A percentile compares a stretch with the other conserved stretches of the same genome.
Conservation (phyloP, 2,888 invertebrate species). For the Seira musarum region DNA sequence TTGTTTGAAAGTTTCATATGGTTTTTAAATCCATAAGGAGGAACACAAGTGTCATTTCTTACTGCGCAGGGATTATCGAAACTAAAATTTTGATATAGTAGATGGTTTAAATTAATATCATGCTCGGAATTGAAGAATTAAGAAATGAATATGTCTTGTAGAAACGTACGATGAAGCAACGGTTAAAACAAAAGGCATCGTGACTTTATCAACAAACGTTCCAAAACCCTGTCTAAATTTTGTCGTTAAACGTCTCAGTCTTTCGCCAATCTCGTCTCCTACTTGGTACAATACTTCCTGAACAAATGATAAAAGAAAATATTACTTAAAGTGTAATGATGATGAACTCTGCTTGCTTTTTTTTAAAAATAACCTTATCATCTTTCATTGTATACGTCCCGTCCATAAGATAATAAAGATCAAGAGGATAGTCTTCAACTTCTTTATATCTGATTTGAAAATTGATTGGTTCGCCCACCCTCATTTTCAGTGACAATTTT, state of each 20-base stretch:
- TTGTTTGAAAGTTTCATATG: conserved; percentile 38
- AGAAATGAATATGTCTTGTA: no score
- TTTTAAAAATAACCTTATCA: conserved; percentile 48
- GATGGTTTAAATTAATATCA: no score
- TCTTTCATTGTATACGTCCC: conserved; percentile 55
- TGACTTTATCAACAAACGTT: conserved; percentile 61
- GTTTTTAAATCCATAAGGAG: conserved; percentile 54
- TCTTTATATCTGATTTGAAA: conserved; percentile 43
- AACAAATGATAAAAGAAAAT: no score
- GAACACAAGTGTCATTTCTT: conserved; percentile 24
- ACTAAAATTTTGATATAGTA: no score
- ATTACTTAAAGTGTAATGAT: no score
- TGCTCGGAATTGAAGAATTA: no score
- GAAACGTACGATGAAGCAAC: no score
- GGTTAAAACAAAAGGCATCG: conserved; percentile 48
- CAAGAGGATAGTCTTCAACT: conserved; percentile 58
- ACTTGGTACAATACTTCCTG: conserved; percentile 44
- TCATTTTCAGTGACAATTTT: conserved; percentile 36
- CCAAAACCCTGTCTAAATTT: conserved; percentile 59
- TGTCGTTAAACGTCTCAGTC: conserved; percentile 35
- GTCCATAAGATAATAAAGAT: conserved; percentile 62
- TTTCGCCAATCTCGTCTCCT: conserved; percentile 36
- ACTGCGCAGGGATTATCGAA: conserved; percentile 31
- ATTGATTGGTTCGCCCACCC: conserved; percentile 28
- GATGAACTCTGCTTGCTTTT: no score